Evolutionary conservation across 2,113 vertebrate species (phyloP).

Genomic region (Scortum barcoo): DNA sequence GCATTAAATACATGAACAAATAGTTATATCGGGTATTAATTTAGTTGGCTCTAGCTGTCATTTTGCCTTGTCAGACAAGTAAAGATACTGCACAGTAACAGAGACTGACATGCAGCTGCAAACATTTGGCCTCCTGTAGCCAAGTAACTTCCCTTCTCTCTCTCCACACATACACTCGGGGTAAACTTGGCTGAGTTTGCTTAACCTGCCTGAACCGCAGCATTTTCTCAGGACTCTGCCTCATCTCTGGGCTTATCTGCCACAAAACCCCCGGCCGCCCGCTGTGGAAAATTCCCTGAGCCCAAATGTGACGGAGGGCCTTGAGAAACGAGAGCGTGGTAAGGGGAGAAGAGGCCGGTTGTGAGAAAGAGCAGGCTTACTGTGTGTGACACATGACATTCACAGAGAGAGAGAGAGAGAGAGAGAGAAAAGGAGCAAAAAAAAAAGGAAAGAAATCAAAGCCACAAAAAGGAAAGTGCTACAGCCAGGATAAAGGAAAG

Average conservation of each 20-base stretch:
- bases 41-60: background rate
- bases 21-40: background rate
- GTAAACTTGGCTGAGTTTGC: conserved; percentile 65
- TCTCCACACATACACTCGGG: conserved; percentile 9
- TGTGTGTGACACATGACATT: conserved; percentile 40
- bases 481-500: background rate
- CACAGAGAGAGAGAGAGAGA: background rate
- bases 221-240: conserved; percentile 73
- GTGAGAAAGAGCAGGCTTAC: conserved; percentile 6
- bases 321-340: conserved; percentile 9
- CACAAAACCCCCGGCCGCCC: conserved; percentile 27
- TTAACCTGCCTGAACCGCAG: conserved; percentile 76
- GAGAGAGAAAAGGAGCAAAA: background rate
- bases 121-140: conserved; percentile 29
- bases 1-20: background rate
- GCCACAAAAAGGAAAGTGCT: background rate
- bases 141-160: conserved; percentile 18
- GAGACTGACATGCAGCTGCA: conserved; percentile 29
- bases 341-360: conserved; percentile 16
- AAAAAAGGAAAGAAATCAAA: background rate
- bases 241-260: conserved; percentile 64
- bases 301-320: conserved; percentile 48
- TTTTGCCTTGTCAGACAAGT: background rate
- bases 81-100: conserved; percentile 6
- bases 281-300: conserved; percentile 65